Evolutionary conservation across 2,113 vertebrate species (phyloP).

Genomic region (Podarcis muralis): DNA sequence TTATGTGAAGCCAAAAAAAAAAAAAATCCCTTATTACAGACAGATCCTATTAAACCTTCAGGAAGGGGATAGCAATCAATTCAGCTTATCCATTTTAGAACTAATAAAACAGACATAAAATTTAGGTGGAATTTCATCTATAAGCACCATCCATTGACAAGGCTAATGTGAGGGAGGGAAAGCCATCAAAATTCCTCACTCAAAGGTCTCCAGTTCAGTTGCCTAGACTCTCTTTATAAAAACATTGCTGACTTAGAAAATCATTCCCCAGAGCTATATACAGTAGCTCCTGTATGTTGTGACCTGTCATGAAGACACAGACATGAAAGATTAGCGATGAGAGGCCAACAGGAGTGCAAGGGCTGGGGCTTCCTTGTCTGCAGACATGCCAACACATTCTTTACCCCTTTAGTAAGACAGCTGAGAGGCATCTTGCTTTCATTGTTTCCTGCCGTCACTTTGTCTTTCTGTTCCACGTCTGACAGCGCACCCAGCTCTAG

Average conservation of each 20-base stretch:
- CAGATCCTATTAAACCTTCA: neutral
- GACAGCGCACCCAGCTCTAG: neutral
- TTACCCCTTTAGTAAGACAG: slow-evolving; percentile 20
- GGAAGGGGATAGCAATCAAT: neutral
- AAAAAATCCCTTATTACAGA: neutral
- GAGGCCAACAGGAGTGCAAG: neutral
- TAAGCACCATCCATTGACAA: neutral
- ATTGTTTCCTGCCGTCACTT: slow-evolving; percentile 8
- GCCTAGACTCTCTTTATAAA: neutral
- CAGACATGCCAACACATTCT: slow-evolving; percentile 1
- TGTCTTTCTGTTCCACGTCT: slow-evolving; percentile 15
- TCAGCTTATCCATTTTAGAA: slow-evolving; percentile 10
- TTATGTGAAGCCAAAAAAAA: neutral
- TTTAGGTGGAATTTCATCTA: neutral
- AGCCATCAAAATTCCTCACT: neutral
- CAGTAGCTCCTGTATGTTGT: slow-evolving; percentile 29
- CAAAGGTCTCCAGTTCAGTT: neutral
- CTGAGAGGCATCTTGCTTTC: slow-evolving; percentile 8
- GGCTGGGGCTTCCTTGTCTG: neutral
- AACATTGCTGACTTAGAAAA: neutral
- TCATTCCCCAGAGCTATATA: slow-evolving; percentile 16
- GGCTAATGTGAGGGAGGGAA: slow-evolving; percentile 11
- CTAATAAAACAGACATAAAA: slow-evolving; percentile 13
- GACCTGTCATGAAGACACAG: slow-evolving; percentile 36
- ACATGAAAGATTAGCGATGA: slow-evolving; percentile 14